Evolutionary conservation across 2,888 invertebrate genomes (phyloP), one percentile per base, ranked within the genome.

Genomic region (Drosophila algonquin): DNA sequence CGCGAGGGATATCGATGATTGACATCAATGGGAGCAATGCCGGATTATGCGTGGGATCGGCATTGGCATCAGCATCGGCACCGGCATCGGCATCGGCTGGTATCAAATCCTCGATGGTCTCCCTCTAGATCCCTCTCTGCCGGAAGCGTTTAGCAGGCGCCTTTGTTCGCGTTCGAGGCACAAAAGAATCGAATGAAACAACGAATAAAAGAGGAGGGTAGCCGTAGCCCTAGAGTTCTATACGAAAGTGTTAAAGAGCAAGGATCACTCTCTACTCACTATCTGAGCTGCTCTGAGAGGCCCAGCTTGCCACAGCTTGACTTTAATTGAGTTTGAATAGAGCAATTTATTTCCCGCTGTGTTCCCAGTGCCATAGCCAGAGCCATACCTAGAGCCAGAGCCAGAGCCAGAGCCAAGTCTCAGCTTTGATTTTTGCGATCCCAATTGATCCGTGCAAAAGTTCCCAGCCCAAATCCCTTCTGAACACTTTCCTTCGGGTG

Each of bases 261-360:
- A 60, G 79, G 77, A 83, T 83, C 84, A 65, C 57, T 70, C 74
- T 51, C 65, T 54, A 63, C 59, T 70, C 74, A 56, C 65, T 54
- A 57, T 71, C 44, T 63, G 70, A 62, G 50, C 58, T 54, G 50
- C 58, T 54, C 51, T 45, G 52, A 40, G 40, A 40, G 40, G 61
- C 63, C 30, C 69, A 63, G 69, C 70, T 60, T 21, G 47, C 51
- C 85, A 52, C 85, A 81, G 86, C 86, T 85, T 85, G 87, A 81
- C 87, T 87, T 74, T 85, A 85, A 85, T 85, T 85, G 85, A 77
- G 59, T 59, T 58, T 87, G 82, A 85, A 85, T 85, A 76, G 79
- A 85, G 83, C 85, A 87, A 82, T 85, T 85, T 85, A 82, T 73
- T 46, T 52, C 85, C 77, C 69, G 83, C 85, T 85, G 87, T 51